Evolutionary conservation across 2,113 vertebrate genomes (phyloP).

Genomic region (Pluvialis apricaria): DNA sequence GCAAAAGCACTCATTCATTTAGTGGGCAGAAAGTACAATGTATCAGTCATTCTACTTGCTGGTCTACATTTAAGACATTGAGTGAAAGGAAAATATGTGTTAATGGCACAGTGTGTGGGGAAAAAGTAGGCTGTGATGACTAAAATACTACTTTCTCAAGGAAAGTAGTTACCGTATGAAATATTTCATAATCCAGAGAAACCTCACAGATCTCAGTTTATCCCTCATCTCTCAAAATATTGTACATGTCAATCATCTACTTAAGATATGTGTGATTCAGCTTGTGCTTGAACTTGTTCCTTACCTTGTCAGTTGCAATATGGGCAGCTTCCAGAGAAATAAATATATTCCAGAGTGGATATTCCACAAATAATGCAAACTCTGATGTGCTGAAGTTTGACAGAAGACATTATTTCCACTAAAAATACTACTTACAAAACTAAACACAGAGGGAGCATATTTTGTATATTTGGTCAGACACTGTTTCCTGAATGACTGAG

Average conservation of each 20-base stretch:
- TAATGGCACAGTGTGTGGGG: background rate
- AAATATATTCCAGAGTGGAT: background rate
- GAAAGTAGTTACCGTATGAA: background rate
- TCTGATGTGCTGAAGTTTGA: background rate
- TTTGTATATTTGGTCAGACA: background rate
- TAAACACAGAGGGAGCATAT: background rate
- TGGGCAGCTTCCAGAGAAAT: background rate
- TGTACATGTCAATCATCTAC: background rate
- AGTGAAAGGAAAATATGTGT: background rate
- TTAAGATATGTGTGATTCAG: background rate
- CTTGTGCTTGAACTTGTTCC: background rate
- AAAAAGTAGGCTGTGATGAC: background rate
- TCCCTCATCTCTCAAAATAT: conserved; percentile 50
- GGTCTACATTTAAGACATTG: background rate
- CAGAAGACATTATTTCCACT: background rate
- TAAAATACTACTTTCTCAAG: background rate
- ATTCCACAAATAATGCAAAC: background rate
- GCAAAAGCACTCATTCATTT: background rate
- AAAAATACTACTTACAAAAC: background rate
- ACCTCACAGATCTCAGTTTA: conserved; percentile 29
- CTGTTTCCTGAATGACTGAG: background rate
- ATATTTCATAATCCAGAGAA: background rate
- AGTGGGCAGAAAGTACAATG: background rate
- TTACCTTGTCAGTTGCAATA: conserved; percentile 19
- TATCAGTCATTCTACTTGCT: background rate